Evolutionary conservation across 2,888 invertebrate species (phyloP).

Genomic region (Falcaria lacertinaria): DNA sequence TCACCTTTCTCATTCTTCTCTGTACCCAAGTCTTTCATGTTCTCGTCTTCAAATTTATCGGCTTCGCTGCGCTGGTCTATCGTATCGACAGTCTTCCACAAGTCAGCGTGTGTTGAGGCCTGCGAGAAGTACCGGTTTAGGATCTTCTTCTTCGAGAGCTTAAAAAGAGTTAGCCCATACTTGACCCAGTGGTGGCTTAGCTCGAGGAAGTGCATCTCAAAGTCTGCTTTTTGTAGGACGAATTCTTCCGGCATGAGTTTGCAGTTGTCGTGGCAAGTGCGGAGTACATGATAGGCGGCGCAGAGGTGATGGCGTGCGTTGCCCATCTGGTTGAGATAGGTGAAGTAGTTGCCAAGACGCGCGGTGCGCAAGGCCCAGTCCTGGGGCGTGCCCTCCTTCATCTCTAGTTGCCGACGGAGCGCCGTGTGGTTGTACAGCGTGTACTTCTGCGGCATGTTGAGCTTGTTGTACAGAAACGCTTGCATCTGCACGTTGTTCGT

Average conservation of each 20-base stretch:
- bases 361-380: conserved; percentile 79
- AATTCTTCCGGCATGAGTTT: conserved; percentile 68
- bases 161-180: conserved; percentile 79
- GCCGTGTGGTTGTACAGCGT: conserved; percentile 78
- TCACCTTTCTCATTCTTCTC: conserved; percentile 62
- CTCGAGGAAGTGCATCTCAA: conserved; percentile 68
- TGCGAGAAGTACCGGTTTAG: conserved; percentile 60
- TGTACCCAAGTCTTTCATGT: conserved; percentile 48
- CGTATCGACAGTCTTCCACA: conserved; percentile 61
- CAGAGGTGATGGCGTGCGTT: conserved; percentile 83
- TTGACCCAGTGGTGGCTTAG: conserved; percentile 81
- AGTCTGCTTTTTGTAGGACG: conserved; percentile 55
- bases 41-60: conserved; percentile 49
- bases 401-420: conserved; percentile 76
- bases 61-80: conserved; percentile 31
- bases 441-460: conserved; percentile 73
- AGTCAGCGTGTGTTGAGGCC: conserved; percentile 42
- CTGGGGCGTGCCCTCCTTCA: conserved; percentile 77
- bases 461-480: conserved; percentile 79
- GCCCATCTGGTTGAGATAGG: conserved; percentile 54
- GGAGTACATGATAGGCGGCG: conserved; percentile 78
- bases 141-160: conserved; percentile 73
- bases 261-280: conserved; percentile 75
- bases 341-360: conserved; percentile 76
- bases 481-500: conserved; percentile 83